These are phyloP conservation scores for Limenitis camilla DNA, from an alignment of 2,888 invertebrate genomes.

Conservation along the genomic window DNA sequence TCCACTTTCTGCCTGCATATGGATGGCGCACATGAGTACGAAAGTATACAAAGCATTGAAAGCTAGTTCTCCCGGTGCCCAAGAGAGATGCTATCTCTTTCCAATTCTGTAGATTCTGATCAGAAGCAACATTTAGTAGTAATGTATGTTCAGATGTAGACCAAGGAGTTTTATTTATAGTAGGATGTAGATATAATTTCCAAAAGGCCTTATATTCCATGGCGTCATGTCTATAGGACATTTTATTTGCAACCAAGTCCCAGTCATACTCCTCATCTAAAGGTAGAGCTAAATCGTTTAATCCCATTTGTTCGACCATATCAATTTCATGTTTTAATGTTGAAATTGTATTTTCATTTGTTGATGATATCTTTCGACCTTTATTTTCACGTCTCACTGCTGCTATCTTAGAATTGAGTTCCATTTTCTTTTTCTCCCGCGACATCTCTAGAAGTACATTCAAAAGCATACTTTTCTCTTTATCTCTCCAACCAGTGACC, in stretches of 20 bases:
- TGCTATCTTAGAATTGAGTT: constrained; percentile 36
- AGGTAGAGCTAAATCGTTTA: constrained; percentile 47
- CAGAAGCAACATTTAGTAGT: constrained; percentile 40
- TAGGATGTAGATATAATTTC: constrained; percentile 81
- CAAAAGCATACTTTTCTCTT: constrained; percentile 73
- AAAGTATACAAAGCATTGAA: constrained; percentile 81
- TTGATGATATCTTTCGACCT: constrained; percentile 15
- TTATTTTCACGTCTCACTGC: too few relatives aligned
- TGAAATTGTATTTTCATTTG: constrained; percentile 26
- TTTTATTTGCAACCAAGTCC: constrained; percentile 64
- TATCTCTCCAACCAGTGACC: constrained; percentile 70
- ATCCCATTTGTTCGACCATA: constrained; percentile 31
- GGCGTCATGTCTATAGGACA: constrained; percentile 74
- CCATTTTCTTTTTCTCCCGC: constrained; percentile 32
- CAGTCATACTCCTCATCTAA: constrained; percentile 73
- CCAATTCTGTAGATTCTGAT: constrained; percentile 77
- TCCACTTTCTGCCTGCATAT: constrained; percentile 72
- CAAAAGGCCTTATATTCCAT: constrained; percentile 81
- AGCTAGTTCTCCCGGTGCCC: constrained; percentile 76
- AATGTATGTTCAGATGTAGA: constrained; percentile 39
- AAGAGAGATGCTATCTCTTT: constrained; percentile 75
- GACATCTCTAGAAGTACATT: constrained; percentile 60
- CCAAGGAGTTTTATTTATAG: constrained; percentile 72
- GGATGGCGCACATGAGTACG: constrained; percentile 62
- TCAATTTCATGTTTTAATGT: constrained; percentile 32